Conservation (phyloP, 1,140 invertebrate genomes). For the Sipha flava region DNA sequence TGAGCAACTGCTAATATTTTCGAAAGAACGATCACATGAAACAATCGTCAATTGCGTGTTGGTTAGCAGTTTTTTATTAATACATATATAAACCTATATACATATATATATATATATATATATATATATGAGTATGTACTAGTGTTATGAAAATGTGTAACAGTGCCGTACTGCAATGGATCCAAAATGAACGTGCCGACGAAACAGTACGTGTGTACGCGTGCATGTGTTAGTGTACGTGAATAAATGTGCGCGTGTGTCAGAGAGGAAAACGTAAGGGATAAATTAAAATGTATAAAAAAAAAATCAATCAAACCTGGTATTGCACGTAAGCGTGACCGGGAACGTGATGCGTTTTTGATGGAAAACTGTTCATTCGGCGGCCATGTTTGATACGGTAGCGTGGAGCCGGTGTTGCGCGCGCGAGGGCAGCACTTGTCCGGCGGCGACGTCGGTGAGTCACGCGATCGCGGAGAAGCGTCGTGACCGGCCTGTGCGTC, state of each 20-base stretch:
- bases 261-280: too few species aligned
- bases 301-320: constrained; percentile 12
- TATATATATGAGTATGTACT: too few species aligned
- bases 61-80: not conserved
- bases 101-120: too few species aligned
- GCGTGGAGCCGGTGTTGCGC: not conserved
- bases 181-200: not conserved
- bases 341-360: not conserved
- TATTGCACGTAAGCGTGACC: constrained; percentile 3
- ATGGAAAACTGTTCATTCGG: not conserved
- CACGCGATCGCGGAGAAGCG: not conserved
- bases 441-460: not conserved
- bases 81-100: too few species aligned
- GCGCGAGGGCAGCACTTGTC: constrained; percentile 21
- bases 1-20: not conserved
- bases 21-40: not conserved
- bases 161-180: not conserved
- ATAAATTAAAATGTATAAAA: not conserved
- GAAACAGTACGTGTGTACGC: not conserved
- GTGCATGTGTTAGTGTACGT: not conserved
- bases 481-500: not conserved
- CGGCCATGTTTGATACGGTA: constrained; percentile 26
- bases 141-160: not conserved
- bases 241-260: not conserved
- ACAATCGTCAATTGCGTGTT: not conserved